Evolutionary conservation across 2,797 vertebrate genomes (phyloP), one percentile per base, ranked within the genome.

Genomic region (Sebastolobus altivelis): DNA sequence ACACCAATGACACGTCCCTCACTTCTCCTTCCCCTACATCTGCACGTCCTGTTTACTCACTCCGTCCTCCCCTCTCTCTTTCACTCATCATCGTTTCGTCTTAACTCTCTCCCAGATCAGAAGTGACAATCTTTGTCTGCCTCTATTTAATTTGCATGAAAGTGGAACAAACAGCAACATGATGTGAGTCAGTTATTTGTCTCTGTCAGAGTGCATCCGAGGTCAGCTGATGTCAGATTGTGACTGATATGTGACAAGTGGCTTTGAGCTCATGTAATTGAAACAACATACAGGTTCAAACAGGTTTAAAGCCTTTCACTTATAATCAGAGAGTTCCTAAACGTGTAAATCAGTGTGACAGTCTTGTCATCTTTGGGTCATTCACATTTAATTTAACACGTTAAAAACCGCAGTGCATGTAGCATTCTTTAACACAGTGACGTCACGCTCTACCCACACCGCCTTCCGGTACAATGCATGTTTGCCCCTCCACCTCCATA

Each of bases 1-100:
- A 73, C 77, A 62, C 78, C 77, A 81, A n/a, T 49, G 80, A 61
- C 60, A 72, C 31, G 54, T 87, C 67, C 72, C 80, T 83, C 80
- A 75, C 81, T 82, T 82, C 72, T 75, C 78, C 74, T 80, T 79
- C 63, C 66, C 37, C 52, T 72, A 56, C 52, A 67, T 66, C 77
- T 75, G 12, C 65, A 54, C 20, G 10, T 79, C 54, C 68, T 59
- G 8, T 61, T 66, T 27, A 33, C 59, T 80, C 71, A 73, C 40
- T 69, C 59, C 73, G 38, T 55, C 60, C 46, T 73, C 69, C 31
- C 22, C 18, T 68, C 72, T 58, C 43, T 60, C 61, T 5, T 22
- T 65, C n/a, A 43, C 60, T 76, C 29, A 78, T 56, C 29, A 78
- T 56, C 4, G 2, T 46, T 66, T 46, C n/a, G 3, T 56, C 37